Base-by-base conservation (phyloP, 1,140 invertebrate genomes). In the Ostrea edulis region DNA sequence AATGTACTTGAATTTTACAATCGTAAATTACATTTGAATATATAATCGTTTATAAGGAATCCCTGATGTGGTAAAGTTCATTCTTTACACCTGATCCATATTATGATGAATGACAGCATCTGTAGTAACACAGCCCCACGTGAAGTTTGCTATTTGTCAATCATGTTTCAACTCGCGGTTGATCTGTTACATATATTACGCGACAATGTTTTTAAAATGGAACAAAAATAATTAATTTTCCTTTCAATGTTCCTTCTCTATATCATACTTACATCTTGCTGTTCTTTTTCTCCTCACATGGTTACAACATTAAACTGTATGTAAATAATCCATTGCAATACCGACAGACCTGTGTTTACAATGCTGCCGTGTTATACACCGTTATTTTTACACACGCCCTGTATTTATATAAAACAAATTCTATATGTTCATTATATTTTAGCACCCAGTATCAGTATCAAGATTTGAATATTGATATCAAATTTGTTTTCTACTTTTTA, bases 301-400 rank as follows among this genome's bases (percentile, higher is more conserved):
- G 68, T 77, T 77, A 77, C 68, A 29, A 77, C 12, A 62, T 77
- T 14, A 77, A 29, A 77, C 68, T 29, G 29, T 14, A 77, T 77
- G 68, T 77, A 77, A 77, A 77, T 77, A 77, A 25, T 77, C 68
- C 68, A 77, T 77, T 77, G 68, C 68, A 77, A 77, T 77, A 25
- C 68, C 68, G 29, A 77, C 68, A 77, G 68, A 77, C 22, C 29
- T 8, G 68, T 77, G 68, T 77, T 77, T 77, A 77, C 68, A 77
- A 62, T 77, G 68, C 68, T 77, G 14, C 68, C 5, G 68, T 77
- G 25, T 29, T 35, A 29, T 35, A 14, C 9, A 77, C 25, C 29
- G 9, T 2, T 20, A 77, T 44, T 9, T 77, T 77, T 77, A 77
- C 68, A 14, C 25, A 77, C 68, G 29, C 68, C 68, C 68, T 77